These are phyloP conservation scores for Erebia epiphron DNA, from an alignment of 2,888 invertebrate species.

Conservation along the genomic window DNA sequence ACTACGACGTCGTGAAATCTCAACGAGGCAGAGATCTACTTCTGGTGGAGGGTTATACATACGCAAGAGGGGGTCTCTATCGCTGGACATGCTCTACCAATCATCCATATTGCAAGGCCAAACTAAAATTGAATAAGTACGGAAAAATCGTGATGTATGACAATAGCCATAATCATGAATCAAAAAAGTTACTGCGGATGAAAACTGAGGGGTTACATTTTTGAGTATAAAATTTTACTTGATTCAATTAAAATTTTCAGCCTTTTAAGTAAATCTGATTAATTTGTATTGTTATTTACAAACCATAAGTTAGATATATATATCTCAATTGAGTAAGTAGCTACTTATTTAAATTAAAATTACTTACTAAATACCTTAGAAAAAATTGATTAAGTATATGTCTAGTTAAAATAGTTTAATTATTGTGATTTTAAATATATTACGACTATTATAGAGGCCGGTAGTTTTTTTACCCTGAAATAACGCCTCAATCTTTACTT, in stretches of 20 bases:
- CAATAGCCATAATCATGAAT: conserved; percentile 49
- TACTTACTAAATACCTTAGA: no score
- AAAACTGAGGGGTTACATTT: conserved; percentile 31
- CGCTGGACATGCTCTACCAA: conserved; percentile 56
- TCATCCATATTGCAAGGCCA: conserved; percentile 47
- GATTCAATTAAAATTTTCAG: background rate
- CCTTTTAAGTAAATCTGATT: no score
- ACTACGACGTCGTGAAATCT: conserved; percentile 47
- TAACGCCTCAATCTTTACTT: no score
- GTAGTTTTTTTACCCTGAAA: no score
- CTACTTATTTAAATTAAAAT: no score
- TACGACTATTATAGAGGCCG: no score
- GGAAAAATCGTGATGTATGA: conserved; percentile 42
- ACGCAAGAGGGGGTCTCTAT: conserved; percentile 39
- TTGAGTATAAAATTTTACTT: background rate
- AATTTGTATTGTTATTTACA: no score
- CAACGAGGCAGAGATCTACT: conserved; percentile 49
- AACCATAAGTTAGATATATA: no score
- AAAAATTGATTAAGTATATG: no score
- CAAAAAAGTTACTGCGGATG: conserved; percentile 43
- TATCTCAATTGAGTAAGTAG: no score
- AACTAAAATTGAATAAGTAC: conserved; percentile 44
- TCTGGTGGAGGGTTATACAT: conserved; percentile 49
- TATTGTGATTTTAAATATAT: no score
- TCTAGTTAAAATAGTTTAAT: no score